Evolutionary conservation across 2,113 vertebrate genomes (phyloP).

Genomic region (Trachemys scripta): DNA sequence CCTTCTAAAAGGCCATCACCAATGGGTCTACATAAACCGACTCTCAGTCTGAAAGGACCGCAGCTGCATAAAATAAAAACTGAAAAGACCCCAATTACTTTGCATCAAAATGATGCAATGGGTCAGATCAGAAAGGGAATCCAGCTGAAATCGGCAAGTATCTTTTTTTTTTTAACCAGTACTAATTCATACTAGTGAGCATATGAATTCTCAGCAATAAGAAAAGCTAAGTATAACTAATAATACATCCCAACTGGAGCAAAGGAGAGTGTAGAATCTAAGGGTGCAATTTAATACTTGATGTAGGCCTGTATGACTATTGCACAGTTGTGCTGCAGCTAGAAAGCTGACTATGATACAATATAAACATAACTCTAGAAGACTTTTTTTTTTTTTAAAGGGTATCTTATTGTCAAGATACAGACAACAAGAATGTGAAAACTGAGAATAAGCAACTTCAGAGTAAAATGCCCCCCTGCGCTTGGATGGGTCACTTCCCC

Average conservation of each 20-base stretch:
- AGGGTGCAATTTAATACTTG: neutral
- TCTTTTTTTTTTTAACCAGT: neutral
- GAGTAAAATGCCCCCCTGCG: no score
- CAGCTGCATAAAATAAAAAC: neutral
- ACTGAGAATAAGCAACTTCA: no score
- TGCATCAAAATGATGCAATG: neutral
- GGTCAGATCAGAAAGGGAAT: conserved; percentile 29
- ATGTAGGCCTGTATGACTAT: no score
- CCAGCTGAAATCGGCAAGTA: conserved; percentile 43
- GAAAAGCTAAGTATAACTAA: neutral
- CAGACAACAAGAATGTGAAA: no score
- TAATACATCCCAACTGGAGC: neutral
- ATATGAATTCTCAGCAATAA: neutral
- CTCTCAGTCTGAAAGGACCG: neutral
- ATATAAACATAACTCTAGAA: no score
- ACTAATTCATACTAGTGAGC: neutral
- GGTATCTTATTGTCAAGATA: no score
- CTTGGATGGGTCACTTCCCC: no score
- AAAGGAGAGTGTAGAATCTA: neutral
- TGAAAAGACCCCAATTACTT: neutral
- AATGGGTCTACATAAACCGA: neutral
- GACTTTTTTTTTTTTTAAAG: no score
- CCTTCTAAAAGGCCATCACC: neutral
- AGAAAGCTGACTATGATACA: no score
- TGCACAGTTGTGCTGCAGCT: no score